phyloP scores from a whole-genome alignment of 2,888 invertebrate species.

The Gandaritis pyraliata region DNA sequence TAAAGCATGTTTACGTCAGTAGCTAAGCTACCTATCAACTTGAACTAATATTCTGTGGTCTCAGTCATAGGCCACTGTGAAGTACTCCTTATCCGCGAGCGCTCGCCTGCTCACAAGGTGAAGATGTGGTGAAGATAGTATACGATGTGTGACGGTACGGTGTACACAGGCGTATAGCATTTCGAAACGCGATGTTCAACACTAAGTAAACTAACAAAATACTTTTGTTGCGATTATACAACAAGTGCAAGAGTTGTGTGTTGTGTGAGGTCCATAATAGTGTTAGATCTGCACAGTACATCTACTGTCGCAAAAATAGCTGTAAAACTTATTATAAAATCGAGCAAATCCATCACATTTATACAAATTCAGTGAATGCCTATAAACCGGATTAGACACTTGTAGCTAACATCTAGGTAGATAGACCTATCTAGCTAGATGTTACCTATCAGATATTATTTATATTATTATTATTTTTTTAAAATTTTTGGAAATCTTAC shows the following conservation, averaged over 20 bases:
- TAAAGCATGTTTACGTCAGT: too few species aligned
- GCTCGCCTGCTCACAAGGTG: slow-evolving; percentile 33
- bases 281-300: neutral
- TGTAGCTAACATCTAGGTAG: too few species aligned
- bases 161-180: slow-evolving; percentile 45
- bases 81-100: slow-evolving; percentile 37
- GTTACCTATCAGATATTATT: too few species aligned
- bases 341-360: too few species aligned
- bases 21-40: too few species aligned
- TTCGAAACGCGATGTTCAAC: slow-evolving; percentile 26
- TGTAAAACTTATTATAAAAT: too few species aligned
- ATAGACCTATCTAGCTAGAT: too few species aligned
- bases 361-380: too few species aligned
- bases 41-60: neutral
- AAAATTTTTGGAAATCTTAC: too few species aligned
- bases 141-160: slow-evolving; percentile 54
- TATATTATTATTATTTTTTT: too few species aligned
- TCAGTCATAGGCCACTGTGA: slow-evolving; percentile 33
- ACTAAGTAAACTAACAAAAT: slow-evolving; percentile 6
- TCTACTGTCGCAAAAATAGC: too few species aligned
- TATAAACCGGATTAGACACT: too few species aligned
- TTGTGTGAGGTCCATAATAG: neutral
- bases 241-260: slow-evolving; percentile 6
- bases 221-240: slow-evolving; percentile 5
- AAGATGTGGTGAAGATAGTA: slow-evolving; percentile 44